These are phyloP conservation scores for Hermaeophaga mercurialis DNA, from an alignment of 2,888 invertebrate species.

Conservation along the genomic window DNA sequence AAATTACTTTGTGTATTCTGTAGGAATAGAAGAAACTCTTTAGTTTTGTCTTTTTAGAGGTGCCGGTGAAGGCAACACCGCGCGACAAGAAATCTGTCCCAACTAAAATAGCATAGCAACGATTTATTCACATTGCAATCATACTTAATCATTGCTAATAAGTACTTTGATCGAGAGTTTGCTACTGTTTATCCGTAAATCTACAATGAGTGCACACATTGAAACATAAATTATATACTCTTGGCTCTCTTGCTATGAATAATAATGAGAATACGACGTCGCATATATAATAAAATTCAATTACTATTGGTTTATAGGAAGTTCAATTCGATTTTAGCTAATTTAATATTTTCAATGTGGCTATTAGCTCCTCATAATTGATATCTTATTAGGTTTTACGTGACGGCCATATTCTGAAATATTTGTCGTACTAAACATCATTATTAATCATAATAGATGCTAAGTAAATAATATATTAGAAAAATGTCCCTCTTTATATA, in stretches of 20 bases:
- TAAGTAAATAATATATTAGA: too few relatives aligned
- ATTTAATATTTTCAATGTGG: slow-evolving; percentile 20
- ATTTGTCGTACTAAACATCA: too few relatives aligned
- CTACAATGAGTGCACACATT: slow-evolving; percentile 33
- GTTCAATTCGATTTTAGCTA: slow-evolving; percentile 16
- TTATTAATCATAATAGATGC: too few relatives aligned
- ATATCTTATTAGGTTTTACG: slow-evolving; percentile 9
- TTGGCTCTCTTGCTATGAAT: slow-evolving; percentile 30
- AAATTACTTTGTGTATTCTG: too few relatives aligned
- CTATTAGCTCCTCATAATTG: slow-evolving; percentile 9
- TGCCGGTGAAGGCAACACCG: slow-evolving; percentile 13
- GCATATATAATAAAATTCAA: slow-evolving; percentile 33
- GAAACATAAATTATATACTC: slow-evolving; percentile 34
- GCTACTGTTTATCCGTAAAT: slow-evolving; percentile 38
- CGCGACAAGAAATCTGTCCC: slow-evolving; percentile 12
- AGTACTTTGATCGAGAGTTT: slow-evolving; percentile 34
- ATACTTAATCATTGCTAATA: slow-evolving; percentile 39
- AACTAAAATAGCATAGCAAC: slow-evolving; percentile 19
- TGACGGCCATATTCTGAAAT: slow-evolving; percentile 5
- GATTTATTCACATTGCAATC: slow-evolving; percentile 35
- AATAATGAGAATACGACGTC: slow-evolving; percentile 33
- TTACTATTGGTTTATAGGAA: slow-evolving; percentile 26
- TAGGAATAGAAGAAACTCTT: too few relatives aligned
- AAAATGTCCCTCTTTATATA: too few relatives aligned
- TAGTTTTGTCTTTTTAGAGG: too few relatives aligned